Evolutionary conservation across 2,113 vertebrate species (phyloP).

Genomic region (Hiodon alosoides): DNA sequence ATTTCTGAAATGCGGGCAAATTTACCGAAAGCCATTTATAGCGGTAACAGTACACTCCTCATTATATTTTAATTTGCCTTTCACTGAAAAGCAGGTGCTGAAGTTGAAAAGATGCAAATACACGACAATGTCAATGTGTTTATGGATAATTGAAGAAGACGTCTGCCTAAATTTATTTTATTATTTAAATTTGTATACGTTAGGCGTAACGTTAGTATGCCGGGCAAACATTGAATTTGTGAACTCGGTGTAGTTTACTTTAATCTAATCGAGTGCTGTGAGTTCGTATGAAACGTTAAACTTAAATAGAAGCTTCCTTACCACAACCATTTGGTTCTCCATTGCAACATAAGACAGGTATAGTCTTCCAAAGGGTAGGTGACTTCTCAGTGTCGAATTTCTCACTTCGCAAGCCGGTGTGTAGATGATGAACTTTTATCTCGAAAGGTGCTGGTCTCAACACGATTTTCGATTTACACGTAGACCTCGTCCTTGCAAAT

Average conservation of each 20-base stretch:
- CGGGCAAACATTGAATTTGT: not conserved
- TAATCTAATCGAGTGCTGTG: not conserved
- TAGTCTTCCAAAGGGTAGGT: not conserved
- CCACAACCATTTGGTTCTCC: not conserved
- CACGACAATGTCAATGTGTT: not conserved
- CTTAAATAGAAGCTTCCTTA: not conserved
- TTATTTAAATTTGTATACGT: not conserved
- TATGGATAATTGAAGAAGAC: not conserved
- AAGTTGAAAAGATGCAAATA: not conserved
- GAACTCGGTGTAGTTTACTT: not conserved
- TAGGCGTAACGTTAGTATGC: not conserved
- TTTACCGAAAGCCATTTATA: not conserved
- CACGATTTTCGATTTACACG: not conserved
- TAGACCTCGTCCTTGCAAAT: not conserved
- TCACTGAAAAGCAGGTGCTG: not conserved
- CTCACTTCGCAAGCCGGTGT: not conserved
- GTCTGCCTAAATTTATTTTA: not conserved
- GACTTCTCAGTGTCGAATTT: not conserved
- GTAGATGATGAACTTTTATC: slow-evolving; percentile 39
- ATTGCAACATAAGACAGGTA: not conserved
- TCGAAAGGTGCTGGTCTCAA: slow-evolving; percentile 30
- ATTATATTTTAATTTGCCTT: slow-evolving; percentile 5
- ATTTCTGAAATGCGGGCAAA: not conserved
- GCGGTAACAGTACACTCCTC: not conserved
- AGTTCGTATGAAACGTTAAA: not conserved